These are phyloP conservation scores for Tachycineta bicolor DNA, from an alignment of 2,113 vertebrate species.

Conservation along the genomic window DNA sequence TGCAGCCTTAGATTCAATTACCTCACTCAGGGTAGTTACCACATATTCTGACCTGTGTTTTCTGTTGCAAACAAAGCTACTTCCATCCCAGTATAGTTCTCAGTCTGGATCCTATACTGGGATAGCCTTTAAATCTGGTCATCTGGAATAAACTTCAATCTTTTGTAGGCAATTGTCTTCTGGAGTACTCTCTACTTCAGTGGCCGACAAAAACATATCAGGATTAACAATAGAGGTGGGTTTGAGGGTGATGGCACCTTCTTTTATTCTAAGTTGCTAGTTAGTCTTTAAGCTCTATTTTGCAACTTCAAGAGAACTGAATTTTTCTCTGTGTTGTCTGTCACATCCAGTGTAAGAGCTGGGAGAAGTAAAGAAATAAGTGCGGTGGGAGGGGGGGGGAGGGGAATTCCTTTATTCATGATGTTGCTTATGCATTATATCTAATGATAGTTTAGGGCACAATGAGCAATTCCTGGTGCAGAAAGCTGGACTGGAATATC, in stretches of 20 bases:
- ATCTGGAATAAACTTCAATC: background rate
- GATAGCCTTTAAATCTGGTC: background rate
- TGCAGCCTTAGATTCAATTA: background rate
- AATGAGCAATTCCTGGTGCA: background rate
- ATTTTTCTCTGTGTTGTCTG: background rate
- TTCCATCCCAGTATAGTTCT: background rate
- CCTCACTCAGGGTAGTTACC: background rate
- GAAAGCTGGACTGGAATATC: background rate
- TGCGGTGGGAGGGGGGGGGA: background rate
- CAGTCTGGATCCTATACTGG: background rate
- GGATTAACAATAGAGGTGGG: background rate
- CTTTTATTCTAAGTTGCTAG: background rate
- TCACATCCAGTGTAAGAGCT: background rate
- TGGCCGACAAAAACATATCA: background rate
- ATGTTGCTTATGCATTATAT: background rate
- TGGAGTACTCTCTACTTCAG: background rate
- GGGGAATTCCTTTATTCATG: background rate
- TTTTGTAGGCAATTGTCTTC: background rate
- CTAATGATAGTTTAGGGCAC: background rate
- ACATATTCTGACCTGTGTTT: background rate
- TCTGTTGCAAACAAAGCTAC: background rate
- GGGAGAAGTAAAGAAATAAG: background rate
- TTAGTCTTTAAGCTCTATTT: background rate
- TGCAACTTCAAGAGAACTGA: background rate
- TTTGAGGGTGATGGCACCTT: background rate